Evolutionary conservation across 2,888 invertebrate genomes (phyloP), one percentile per base, ranked within the genome.

Genomic region (Diarsia dahlii): DNA sequence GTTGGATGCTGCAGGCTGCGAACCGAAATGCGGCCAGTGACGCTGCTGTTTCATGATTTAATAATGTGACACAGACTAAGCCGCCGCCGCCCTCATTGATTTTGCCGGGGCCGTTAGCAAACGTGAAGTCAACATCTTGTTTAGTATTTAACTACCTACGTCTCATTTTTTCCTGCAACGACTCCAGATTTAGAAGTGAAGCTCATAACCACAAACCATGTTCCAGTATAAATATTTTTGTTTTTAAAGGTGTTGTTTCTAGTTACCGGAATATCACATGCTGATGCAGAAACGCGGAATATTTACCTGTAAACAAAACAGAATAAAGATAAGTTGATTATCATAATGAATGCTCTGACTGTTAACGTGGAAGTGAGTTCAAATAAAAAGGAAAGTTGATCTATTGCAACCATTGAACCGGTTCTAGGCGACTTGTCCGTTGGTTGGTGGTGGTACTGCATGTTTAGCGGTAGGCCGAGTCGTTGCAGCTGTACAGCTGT

Each of bases 21-120:
- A 87, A 82, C 88, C 87, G 84, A 92, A 94, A 92, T 90, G 94
- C 94, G 95, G 95, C 91, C 95, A 94, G 86, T 92, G 92, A 92
- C 90, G 90, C 82, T 87, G 82, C 78, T 78, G 81, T 88, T 89
- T 87, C 85, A 90, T 92, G 89, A 91, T 92, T 92, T 91, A 90
- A 89, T 92, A 89, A 91, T 91, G 84, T 84, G 85, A 79, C 77
- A 79, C 72, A 67, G 74, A 71, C 75, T 75, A 80, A 76, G 67
- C 75, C 75, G 23, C 80, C 28, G 28, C 28, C 81, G 88, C 84
- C 84, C 70, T 81, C 77, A 85, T 87, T 74, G 81, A 87, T 85
- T 84, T 80, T 87, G 56, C 48, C 46, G 46, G 18, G 45, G 28
- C 54, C 28, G 60, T 63, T 63, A 75, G 66, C 56, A 71, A 76